These are phyloP conservation scores for Pediacus dermestoides DNA, from an alignment of 2,888 invertebrate species.

Conservation along the genomic window DNA sequence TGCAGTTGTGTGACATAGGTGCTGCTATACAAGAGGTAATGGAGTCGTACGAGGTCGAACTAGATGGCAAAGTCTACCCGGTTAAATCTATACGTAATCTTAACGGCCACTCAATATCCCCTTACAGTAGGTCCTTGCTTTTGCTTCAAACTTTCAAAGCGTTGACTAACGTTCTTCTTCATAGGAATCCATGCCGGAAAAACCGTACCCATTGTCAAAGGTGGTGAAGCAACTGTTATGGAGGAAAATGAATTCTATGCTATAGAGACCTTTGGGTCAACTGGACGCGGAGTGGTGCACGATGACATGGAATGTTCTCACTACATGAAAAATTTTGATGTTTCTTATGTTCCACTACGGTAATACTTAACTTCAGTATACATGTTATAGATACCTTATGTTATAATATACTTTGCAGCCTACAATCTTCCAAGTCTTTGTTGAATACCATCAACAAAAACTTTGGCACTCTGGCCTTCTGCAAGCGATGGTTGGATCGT, in stretches of 20 bases:
- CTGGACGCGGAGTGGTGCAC: slow-evolving; percentile 90
- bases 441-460: slow-evolving; percentile 92
- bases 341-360: slow-evolving; percentile 86
- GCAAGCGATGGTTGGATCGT: slow-evolving; percentile 97
- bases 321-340: slow-evolving; percentile 99
- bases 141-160: too few relatives aligned
- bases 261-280: slow-evolving; percentile 99
- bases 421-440: slow-evolving; percentile 90
- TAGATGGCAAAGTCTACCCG: slow-evolving; percentile 93
- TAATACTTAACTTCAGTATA: slow-evolving; percentile 39
- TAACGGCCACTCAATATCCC: slow-evolving; percentile 98
- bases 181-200: slow-evolving; percentile 90
- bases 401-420: slow-evolving; percentile 49
- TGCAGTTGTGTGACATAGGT: slow-evolving; percentile 93
- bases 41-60: slow-evolving; percentile 98
- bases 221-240: slow-evolving; percentile 96
- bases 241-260: slow-evolving; percentile 99
- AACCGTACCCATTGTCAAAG: slow-evolving; percentile 98
- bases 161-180: slow-evolving; percentile 18
- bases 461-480: slow-evolving; percentile 97
- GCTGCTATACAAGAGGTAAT: slow-evolving; percentile 98
- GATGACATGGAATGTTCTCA: slow-evolving; percentile 99
- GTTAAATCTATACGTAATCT: slow-evolving; percentile 97
- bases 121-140: slow-evolving; percentile 90
- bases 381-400: too few relatives aligned